Conservation (phyloP, 2,888 invertebrate species). For the Stramonita haemastoma region DNA sequence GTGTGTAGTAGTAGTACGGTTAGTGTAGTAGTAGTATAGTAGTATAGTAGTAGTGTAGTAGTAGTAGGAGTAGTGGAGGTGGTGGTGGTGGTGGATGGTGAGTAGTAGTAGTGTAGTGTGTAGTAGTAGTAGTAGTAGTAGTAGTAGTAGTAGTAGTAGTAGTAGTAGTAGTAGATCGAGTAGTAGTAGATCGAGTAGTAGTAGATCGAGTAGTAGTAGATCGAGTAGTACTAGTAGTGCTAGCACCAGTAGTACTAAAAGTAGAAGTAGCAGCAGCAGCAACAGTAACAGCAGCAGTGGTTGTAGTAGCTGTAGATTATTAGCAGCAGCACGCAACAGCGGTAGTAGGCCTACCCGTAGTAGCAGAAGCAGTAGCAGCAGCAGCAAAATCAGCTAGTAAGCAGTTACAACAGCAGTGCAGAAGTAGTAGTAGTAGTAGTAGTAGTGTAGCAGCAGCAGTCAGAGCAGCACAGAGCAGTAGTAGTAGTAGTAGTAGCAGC, state of each 20-base stretch:
- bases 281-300: neutral
- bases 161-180: neutral
- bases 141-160: neutral
- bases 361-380: neutral
- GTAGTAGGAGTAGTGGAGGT: neutral
- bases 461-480: no score
- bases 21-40: neutral
- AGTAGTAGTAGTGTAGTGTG: neutral
- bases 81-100: neutral
- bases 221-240: neutral
- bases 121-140: neutral
- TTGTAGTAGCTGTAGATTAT: neutral
- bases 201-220: neutral
- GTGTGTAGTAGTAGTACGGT: neutral
- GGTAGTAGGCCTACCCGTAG: neutral
- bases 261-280: neutral
- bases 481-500: no score
- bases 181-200: neutral
- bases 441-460: no score
- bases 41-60: neutral
- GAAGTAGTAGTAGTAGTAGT: no score
- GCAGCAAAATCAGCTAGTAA: no score
- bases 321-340: neutral
- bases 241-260: neutral
- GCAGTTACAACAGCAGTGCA: no score